Conservation (phyloP, 2,113 vertebrate genomes). For the Gymnarchus niloticus region DNA sequence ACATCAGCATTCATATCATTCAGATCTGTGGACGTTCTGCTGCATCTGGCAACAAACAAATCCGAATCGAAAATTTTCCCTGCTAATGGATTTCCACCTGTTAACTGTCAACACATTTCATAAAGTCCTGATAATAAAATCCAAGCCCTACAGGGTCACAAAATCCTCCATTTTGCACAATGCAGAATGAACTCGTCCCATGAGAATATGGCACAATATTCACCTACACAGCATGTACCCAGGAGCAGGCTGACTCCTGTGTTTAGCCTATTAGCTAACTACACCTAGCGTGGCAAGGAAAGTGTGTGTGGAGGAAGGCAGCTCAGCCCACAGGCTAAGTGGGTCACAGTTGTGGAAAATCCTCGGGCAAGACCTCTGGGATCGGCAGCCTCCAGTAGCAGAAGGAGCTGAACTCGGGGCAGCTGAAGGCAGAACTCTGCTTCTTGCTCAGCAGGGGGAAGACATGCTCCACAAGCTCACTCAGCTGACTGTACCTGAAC, state of each 20-base stretch:
- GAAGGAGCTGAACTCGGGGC: constrained; percentile 94
- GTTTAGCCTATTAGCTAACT: background rate
- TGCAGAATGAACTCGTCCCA: background rate
- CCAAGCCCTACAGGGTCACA: background rate
- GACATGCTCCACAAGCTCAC: constrained; percentile 91
- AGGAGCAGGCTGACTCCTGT: background rate
- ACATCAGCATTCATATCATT: too few species aligned
- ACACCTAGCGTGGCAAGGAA: background rate
- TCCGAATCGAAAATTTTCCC: too few species aligned
- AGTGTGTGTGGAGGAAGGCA: background rate
- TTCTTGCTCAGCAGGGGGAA: constrained; percentile 91
- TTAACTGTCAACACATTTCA: background rate
- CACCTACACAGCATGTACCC: background rate
- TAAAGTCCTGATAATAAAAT: background rate
- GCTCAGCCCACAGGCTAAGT: background rate
- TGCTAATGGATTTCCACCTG: too few species aligned
- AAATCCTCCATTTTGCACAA: background rate
- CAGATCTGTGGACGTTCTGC: too few species aligned
- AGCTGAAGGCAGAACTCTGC: constrained; percentile 81
- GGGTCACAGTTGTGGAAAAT: constrained; percentile 64
- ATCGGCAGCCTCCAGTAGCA: constrained; percentile 92
- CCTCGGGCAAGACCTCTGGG: constrained; percentile 74
- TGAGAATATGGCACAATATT: background rate
- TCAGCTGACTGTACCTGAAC: constrained; percentile 82
- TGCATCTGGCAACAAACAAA: too few species aligned